phyloP scores from a whole-genome alignment of 2,888 invertebrate genomes.

The Fabriciana adippe region DNA sequence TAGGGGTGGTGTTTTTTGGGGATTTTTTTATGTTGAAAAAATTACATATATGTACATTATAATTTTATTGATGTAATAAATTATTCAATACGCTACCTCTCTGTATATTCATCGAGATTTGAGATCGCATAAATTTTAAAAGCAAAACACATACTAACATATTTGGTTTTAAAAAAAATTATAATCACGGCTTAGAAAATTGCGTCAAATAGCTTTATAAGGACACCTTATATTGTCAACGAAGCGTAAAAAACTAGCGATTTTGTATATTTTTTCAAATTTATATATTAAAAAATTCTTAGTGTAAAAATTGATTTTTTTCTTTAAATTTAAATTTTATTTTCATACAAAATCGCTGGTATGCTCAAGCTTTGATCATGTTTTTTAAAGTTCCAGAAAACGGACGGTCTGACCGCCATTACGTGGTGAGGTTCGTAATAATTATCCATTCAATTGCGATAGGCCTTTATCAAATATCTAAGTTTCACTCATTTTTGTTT shows the following conservation, averaged over 20 bases:
- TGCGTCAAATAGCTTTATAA: slow-evolving; percentile 31
- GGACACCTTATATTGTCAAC: slow-evolving; percentile 6
- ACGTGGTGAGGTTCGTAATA: slow-evolving; percentile 48
- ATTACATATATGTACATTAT: no score
- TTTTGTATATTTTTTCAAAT: slow-evolving; percentile 29
- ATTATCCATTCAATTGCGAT: slow-evolving; percentile 36
- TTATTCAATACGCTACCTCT: no score
- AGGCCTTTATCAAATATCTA: slow-evolving; percentile 32
- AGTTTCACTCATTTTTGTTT: neutral
- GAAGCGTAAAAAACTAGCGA: slow-evolving; percentile 21
- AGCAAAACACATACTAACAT: neutral
- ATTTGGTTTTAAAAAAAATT: neutral
- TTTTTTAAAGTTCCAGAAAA: slow-evolving; percentile 51
- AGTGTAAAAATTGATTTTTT: no score
- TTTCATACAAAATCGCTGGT: slow-evolving; percentile 45
- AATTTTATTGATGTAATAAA: no score
- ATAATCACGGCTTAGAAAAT: slow-evolving; percentile 19
- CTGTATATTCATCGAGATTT: no score
- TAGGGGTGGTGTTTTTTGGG: no score
- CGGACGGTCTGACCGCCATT: slow-evolving; percentile 41
- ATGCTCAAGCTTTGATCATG: slow-evolving; percentile 45
- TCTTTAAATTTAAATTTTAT: neutral
- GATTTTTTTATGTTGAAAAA: no score
- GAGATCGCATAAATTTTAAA: no score
- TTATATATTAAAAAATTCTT: neutral